Evolutionary conservation across 2,888 invertebrate genomes (phyloP).

Genomic region (Ryuthela nishihirai): DNA sequence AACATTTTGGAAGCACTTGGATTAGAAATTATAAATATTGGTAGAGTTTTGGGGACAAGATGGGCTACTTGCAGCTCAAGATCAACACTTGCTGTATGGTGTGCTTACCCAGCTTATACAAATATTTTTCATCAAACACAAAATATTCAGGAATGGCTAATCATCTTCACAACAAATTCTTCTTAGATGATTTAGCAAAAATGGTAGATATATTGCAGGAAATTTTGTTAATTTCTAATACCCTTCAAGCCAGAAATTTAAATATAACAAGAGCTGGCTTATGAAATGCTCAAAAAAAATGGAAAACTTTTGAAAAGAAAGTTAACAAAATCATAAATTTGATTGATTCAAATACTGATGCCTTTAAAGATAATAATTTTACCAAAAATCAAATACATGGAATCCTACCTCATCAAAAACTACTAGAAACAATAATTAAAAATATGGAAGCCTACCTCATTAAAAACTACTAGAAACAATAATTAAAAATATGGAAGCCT

Average conservation of each 20-base stretch:
- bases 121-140: background rate
- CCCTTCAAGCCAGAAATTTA: constrained; percentile 2
- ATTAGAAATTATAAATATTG: background rate
- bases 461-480: background rate
- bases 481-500: background rate
- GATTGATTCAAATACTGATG: background rate
- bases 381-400: too few species aligned
- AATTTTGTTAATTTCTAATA: background rate
- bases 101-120: background rate
- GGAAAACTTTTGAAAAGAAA: too few species aligned
- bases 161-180: background rate
- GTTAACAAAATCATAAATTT: background rate
- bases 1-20: background rate
- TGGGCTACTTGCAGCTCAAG: background rate
- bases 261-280: background rate
- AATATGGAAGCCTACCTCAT: background rate
- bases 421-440: background rate
- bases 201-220: background rate
- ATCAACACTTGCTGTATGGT: background rate
- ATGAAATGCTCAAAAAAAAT: too few species aligned
- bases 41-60: background rate
- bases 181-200: background rate
- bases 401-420: background rate
- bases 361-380: too few species aligned
- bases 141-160: background rate